phyloP scores from a whole-genome alignment of 2,797 vertebrate species.

The Acanthornis magna region DNA sequence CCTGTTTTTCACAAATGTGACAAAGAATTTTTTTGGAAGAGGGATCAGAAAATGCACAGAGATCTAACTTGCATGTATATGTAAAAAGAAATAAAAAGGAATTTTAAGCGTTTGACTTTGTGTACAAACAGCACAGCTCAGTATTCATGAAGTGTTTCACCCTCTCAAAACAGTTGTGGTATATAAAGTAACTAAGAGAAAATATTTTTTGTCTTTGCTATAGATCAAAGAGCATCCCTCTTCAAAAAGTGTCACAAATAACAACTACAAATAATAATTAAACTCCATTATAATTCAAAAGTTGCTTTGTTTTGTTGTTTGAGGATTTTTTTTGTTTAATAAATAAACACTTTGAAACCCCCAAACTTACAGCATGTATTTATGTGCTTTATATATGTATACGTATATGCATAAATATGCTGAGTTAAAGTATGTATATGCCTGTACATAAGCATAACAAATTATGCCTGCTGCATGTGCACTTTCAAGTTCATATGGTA shows the following conservation, averaged over 20 bases:
- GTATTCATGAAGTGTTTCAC: not conserved
- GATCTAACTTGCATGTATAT: not conserved
- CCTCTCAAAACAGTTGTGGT: not conserved
- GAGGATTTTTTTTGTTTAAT: not conserved
- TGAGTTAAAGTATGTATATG: not conserved
- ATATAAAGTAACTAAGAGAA: not conserved
- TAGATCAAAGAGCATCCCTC: not conserved
- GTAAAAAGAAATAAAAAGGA: not conserved
- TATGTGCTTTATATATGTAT: not conserved
- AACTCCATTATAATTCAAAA: accelerated
- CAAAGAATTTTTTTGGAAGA: not conserved
- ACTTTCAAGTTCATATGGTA: not conserved
- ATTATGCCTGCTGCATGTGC: not conserved
- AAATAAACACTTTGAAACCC: not conserved
- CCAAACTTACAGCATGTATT: not conserved
- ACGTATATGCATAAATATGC: not conserved
- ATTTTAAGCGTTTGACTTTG: not conserved
- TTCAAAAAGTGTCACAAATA: not conserved
- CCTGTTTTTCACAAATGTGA: not conserved
- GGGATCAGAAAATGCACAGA: not conserved
- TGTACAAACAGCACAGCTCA: not conserved
- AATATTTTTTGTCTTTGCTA: not conserved
- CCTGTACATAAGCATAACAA: not conserved
- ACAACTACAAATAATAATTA: not conserved
- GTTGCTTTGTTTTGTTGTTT: not conserved